Percentiles rank a stretch among this genome's conserved stretches.
Evolutionary conservation across 2,888 invertebrate species (phyloP).

Genomic region (Xanthorhoe designata): DNA sequence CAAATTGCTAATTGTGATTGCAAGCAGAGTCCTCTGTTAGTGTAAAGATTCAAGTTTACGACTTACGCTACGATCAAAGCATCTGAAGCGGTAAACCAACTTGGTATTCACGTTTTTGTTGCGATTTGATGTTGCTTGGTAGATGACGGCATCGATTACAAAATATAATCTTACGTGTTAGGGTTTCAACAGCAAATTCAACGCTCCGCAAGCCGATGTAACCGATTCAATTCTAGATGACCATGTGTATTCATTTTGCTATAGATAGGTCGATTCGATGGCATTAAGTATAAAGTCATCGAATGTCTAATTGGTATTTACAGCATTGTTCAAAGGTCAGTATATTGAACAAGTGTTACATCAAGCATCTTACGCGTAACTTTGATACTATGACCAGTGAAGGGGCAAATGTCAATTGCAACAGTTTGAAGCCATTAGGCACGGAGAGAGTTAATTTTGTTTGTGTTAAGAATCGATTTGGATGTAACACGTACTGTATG

Average conservation of each 20-base stretch:
- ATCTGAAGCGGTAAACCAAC: conserved; percentile 8
- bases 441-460: background rate
- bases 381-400: conserved; percentile 34
- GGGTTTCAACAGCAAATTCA: conserved; percentile 25
- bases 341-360: conserved; percentile 1
- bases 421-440: conserved; percentile 2
- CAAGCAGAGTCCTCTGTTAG: background rate
- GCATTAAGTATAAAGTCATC: conserved; percentile 5
- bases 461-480: background rate
- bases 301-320: conserved; percentile 1
- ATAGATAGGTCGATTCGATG: background rate
- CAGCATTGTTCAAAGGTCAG: conserved; percentile 27
- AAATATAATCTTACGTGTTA: conserved; percentile 17
- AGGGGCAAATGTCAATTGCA: conserved; percentile 42
- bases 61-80: background rate
- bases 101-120: conserved; percentile 12
- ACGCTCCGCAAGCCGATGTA: conserved; percentile 18
- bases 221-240: conserved; percentile 8
- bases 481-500: background rate
- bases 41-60: conserved; percentile 2
- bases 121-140: conserved; percentile 11
- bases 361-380: conserved; percentile 22
- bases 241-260: background rate
- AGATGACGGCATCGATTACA: conserved; percentile 29
- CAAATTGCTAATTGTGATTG: background rate